A percentile compares a stretch with the other conserved stretches of the same genome.
Evolutionary conservation across 2,797 vertebrate genomes (phyloP).

Genomic region (Nasua narica): DNA sequence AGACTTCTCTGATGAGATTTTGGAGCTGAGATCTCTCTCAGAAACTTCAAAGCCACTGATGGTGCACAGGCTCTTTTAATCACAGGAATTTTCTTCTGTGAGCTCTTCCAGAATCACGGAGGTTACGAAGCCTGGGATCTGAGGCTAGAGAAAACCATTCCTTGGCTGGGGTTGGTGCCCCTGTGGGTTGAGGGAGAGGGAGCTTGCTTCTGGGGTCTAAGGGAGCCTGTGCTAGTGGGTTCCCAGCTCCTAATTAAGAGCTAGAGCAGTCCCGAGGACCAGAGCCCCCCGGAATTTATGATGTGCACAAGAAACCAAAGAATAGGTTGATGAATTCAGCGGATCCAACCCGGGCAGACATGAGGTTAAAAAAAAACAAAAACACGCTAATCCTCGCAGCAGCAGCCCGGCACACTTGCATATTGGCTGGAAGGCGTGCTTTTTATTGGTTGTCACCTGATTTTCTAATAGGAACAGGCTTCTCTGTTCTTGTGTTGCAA

Average conservation of each 20-base stretch:
- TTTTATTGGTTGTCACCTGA: constrained; percentile 40
- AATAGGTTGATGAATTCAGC: not conserved
- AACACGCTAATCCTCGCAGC: not conserved
- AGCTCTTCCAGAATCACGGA: not conserved
- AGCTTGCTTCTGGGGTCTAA: not conserved
- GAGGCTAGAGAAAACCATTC: rapidly evolving
- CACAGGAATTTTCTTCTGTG: not conserved
- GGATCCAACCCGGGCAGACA: not conserved
- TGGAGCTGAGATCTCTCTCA: not conserved
- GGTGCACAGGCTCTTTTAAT: not conserved
- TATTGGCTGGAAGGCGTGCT: not conserved
- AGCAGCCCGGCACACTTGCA: not conserved
- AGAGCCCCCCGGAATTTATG: not conserved
- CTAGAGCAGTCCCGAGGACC: not conserved
- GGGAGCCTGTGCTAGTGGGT: not conserved
- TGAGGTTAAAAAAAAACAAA: not conserved
- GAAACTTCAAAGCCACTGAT: constrained; percentile 48
- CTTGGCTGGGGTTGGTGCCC: not conserved
- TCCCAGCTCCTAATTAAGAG: not conserved
- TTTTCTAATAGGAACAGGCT: constrained; percentile 35
- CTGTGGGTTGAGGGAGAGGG: not conserved
- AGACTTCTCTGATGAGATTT: not conserved
- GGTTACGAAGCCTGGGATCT: not conserved
- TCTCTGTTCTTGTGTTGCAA: constrained; percentile 14
- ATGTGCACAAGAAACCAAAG: not conserved